Evolutionary conservation across 2,888 invertebrate genomes (phyloP).

Genomic region (Zaprionus lineosus): DNA sequence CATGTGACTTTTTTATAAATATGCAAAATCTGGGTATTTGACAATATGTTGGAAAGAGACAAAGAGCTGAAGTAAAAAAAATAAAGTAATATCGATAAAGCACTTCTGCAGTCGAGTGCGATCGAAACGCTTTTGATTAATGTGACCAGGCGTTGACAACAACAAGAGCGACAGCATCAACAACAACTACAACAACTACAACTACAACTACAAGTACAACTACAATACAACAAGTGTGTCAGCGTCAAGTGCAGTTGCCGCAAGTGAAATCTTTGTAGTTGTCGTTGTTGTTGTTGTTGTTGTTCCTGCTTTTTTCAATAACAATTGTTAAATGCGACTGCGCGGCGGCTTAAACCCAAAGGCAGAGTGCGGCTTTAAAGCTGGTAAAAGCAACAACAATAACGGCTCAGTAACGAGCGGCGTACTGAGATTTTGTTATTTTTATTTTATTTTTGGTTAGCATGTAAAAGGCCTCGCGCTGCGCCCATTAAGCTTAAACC

Average conservation of each 20-base stretch:
- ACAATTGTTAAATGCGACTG: slow-evolving; percentile 59
- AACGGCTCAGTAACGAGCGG: slow-evolving; percentile 54
- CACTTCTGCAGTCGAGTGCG: slow-evolving; percentile 29
- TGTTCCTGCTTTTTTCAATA: slow-evolving; percentile 48
- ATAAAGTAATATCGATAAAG: slow-evolving; percentile 47
- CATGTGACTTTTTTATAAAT: slow-evolving; percentile 19
- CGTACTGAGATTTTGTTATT: slow-evolving; percentile 33
- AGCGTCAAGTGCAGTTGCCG: slow-evolving; percentile 55
- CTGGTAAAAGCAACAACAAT: slow-evolving; percentile 34
- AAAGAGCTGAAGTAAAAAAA: background rate
- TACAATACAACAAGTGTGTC: slow-evolving; percentile 55
- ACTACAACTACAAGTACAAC: slow-evolving; percentile 13
- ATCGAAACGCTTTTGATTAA: slow-evolving; percentile 51
- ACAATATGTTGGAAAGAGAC: slow-evolving; percentile 4
- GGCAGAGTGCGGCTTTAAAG: slow-evolving; percentile 62
- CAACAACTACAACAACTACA: slow-evolving; percentile 16
- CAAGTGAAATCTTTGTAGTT: slow-evolving; percentile 60
- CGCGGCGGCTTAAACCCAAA: slow-evolving; percentile 49
- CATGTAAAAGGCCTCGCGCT: slow-evolving; percentile 63
- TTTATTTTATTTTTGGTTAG: slow-evolving; percentile 32
- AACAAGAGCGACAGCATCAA: slow-evolving; percentile 8
- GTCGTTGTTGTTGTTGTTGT: slow-evolving; percentile 21
- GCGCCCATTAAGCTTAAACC: slow-evolving; percentile 66
- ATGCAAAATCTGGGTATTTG: slow-evolving; percentile 15
- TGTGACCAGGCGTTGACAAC: slow-evolving; percentile 56